Evolutionary conservation across 2,888 invertebrate species (phyloP).

Genomic region (Pterobdella sp.): DNA sequence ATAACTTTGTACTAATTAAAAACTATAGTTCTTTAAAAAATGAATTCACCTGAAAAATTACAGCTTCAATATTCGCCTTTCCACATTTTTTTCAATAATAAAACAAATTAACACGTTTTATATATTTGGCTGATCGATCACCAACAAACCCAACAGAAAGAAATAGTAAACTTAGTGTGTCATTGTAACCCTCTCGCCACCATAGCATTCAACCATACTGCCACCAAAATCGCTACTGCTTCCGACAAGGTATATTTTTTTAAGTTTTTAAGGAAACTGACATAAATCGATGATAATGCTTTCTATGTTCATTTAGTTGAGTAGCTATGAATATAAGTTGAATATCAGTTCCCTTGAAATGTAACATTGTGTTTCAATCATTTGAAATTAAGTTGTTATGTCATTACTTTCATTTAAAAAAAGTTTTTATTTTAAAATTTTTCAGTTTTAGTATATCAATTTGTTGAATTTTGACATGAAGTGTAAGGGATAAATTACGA

Average conservation of each 20-base stretch:
- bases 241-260: constrained; percentile 50
- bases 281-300: background rate
- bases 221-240: constrained; percentile 58
- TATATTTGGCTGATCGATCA: too few species aligned
- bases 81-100: too few species aligned
- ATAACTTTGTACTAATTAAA: too few species aligned
- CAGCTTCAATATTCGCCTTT: too few species aligned
- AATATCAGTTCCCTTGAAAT: background rate
- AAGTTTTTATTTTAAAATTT: too few species aligned
- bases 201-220: constrained; percentile 80
- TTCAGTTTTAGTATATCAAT: too few species aligned
- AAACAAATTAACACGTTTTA: too few species aligned
- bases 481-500: too few species aligned
- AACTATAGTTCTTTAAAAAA: too few species aligned
- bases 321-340: background rate
- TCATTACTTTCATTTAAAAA: background rate
- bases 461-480: too few species aligned
- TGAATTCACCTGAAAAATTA: too few species aligned
- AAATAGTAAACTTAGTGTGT: constrained; percentile 90
- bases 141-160: constrained; percentile 62
- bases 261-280: background rate
- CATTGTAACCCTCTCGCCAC: constrained; percentile 93
- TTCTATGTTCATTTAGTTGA: background rate
- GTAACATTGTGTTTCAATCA: background rate
- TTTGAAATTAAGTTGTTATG: background rate